Evolutionary conservation across 2,888 invertebrate species (phyloP).

Genomic region (Dyspetes luteomarginatus): DNA sequence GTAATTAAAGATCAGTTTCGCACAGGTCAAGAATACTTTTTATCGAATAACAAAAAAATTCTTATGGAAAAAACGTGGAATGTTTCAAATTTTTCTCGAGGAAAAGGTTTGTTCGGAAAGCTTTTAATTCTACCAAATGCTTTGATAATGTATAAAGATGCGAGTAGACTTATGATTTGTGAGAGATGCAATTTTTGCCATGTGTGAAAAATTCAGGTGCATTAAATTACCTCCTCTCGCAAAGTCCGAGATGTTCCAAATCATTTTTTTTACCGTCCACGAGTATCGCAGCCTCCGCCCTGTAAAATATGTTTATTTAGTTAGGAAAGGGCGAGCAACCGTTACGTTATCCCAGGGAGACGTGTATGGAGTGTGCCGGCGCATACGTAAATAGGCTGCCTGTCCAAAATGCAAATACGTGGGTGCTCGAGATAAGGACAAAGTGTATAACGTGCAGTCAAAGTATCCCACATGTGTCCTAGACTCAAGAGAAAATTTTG

Average conservation of each 20-base stretch:
- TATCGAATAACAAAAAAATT: too few relatives aligned
- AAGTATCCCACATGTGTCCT: constrained; percentile 24
- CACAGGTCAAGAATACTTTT: too few relatives aligned
- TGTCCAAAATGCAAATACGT: constrained; percentile 80
- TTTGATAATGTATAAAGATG: too few relatives aligned
- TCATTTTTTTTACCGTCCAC: too few relatives aligned
- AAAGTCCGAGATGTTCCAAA: too few relatives aligned
- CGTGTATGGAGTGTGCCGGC: constrained; percentile 78
- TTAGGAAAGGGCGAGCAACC: constrained; percentile 69
- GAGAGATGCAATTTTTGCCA: too few relatives aligned
- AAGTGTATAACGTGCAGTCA: constrained; percentile 29
- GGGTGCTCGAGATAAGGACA: constrained; percentile 78
- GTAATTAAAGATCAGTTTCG: too few relatives aligned
- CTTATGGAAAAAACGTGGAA: too few relatives aligned
- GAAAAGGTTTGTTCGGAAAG: background rate
- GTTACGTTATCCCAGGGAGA: constrained; percentile 63
- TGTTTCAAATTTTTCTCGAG: background rate
- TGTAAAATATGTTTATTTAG: constrained; percentile 73
- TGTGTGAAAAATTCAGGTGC: too few relatives aligned
- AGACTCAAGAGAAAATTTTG: constrained; percentile 38
- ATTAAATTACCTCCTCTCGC: too few relatives aligned
- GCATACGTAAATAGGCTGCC: constrained; percentile 79
- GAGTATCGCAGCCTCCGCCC: constrained; percentile 23
- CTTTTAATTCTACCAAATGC: too few relatives aligned
- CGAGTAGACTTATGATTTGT: too few relatives aligned